Base-by-base conservation (phyloP, 2,797 vertebrate species). In the Hephaestus fuliginosus region DNA sequence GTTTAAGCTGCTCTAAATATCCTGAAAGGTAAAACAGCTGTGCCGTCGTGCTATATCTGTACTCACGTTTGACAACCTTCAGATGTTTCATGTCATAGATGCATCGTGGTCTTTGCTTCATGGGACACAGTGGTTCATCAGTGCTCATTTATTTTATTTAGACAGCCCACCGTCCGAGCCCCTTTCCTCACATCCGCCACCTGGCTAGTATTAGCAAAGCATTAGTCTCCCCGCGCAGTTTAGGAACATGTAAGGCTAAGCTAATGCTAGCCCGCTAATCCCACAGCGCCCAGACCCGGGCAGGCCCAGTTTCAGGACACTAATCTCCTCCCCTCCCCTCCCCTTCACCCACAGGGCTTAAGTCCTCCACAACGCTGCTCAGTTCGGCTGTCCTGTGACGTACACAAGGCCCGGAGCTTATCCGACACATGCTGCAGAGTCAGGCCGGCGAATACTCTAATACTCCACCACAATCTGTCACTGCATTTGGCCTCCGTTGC, bases 261-360 rank as follows among this genome's bases (percentile, higher is more conserved):
- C 85, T 91, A 92, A 83, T 77, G 86, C 86, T 91, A 87, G 72
- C 68, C 22, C 46, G 28, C 69, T 91, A 92, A 93, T 92, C 92
- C 88, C 25, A 49, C 84, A 86, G 86, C 80, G 25, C 71, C 70
- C 70, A 60, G 85, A 79, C 70, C 78, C 44, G 33, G 80, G 82
- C 79, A 88, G 88, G 82, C 90, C 91, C 90, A 83, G 86, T 88
- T 90, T 70, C 78, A 88, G 84, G 80, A 82, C 76, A 82, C 85
- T 95, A 92, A 95, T 94, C 93, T 88, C 84, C 30, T 17, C 62
- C 25, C 14, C 65, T 33, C 36, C 79, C 72, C 80, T 62, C 80
- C 84, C 73, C 82, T 82, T 61, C 67, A 52, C 70, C 82, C 80
- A 60, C 68, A 69, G 44, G 61, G 72, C 62, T 93, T 94, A 92